Percentiles rank a stretch among this genome's conserved stretches.
phyloP scores from a whole-genome alignment of 2,888 invertebrate genomes.

The Apamea crenata region DNA sequence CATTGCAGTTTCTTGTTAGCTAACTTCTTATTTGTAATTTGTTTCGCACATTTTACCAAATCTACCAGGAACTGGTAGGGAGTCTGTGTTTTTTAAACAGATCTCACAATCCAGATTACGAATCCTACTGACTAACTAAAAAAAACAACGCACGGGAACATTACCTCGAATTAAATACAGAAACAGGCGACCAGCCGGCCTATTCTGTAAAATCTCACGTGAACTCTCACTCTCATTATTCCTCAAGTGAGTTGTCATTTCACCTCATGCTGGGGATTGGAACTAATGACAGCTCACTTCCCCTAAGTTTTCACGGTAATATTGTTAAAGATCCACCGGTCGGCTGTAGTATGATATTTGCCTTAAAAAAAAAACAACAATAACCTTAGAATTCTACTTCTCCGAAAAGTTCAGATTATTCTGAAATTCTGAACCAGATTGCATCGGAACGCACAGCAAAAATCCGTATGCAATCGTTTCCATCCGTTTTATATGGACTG shows the following conservation, averaged over 20 bases:
- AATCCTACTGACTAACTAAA: not conserved
- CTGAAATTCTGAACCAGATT: not conserved
- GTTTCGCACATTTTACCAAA: no score
- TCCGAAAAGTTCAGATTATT: not conserved
- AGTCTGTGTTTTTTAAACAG: not conserved
- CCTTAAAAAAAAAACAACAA: not conserved
- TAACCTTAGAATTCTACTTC: not conserved
- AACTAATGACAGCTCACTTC: no score
- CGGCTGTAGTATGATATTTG: no score
- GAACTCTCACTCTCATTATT: not conserved
- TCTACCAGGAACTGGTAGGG: no score
- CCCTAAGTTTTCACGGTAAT: no score
- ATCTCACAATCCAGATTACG: not conserved
- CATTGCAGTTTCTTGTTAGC: no score
- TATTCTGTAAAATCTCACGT: not conserved
- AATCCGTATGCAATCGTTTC: constrained; percentile 50
- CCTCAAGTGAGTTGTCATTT: no score
- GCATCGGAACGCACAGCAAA: constrained; percentile 12
- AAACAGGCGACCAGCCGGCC: not conserved
- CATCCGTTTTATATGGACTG: constrained; percentile 48
- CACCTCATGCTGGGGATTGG: no score
- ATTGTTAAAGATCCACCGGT: no score
- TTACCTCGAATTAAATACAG: not conserved
- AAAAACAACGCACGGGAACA: not conserved
- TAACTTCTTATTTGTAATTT: no score